Conservation (phyloP, 2,113 vertebrate species). For the Eublepharis macularius region DNA sequence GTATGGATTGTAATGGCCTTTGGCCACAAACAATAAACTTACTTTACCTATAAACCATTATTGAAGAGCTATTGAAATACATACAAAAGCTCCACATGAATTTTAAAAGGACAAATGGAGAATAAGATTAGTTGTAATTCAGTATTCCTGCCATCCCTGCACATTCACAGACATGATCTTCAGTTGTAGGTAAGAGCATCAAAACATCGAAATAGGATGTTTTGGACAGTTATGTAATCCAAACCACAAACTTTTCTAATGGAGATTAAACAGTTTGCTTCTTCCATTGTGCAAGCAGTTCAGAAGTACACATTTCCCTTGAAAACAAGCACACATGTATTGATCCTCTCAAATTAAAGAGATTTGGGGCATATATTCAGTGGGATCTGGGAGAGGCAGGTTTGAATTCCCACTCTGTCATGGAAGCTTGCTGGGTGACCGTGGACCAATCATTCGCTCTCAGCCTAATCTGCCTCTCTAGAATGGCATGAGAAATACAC, state of each 20-base stretch:
- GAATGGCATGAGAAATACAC: neutral
- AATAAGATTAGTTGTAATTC: neutral
- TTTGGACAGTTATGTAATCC: neutral
- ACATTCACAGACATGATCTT: conserved; percentile 1
- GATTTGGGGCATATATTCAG: neutral
- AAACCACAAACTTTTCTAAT: neutral
- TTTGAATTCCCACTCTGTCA: no score
- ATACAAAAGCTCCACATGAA: neutral
- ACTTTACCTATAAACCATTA: no score
- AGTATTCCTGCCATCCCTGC: neutral
- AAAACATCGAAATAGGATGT: neutral
- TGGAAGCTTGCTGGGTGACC: no score
- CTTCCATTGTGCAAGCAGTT: neutral
- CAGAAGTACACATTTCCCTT: neutral
- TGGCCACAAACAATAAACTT: no score
- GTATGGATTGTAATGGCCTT: no score
- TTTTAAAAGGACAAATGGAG: neutral
- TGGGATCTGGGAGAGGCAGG: no score
- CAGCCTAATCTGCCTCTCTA: no score
- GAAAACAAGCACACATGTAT: neutral
- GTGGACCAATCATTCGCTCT: no score
- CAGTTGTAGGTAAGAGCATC: neutral
- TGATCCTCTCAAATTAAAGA: neutral
- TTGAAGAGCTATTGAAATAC: no score
- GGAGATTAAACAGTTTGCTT: neutral